phyloP scores from a whole-genome alignment of 1,140 invertebrate genomes.

The Lepidurus couesii region DNA sequence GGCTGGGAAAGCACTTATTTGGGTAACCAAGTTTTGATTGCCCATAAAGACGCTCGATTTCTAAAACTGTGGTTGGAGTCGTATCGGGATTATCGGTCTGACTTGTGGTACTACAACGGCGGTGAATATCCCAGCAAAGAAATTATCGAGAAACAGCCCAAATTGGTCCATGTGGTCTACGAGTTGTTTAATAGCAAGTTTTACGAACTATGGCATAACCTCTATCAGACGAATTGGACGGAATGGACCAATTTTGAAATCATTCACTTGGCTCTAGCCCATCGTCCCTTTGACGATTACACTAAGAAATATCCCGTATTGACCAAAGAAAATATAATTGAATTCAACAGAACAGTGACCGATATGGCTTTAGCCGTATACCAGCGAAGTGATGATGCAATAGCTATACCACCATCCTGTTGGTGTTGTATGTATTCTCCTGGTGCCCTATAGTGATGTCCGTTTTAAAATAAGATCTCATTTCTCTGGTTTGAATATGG shows the following conservation, averaged over 20 bases:
- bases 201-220: neutral
- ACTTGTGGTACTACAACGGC: constrained; percentile 25
- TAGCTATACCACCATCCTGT: too few relatives aligned
- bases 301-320: neutral
- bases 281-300: neutral
- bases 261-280: neutral
- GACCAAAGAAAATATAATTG: neutral
- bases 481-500: too few relatives aligned
- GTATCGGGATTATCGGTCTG: neutral
- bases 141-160: neutral
- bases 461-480: too few relatives aligned
- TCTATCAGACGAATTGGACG: neutral
- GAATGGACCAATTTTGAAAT: neutral
- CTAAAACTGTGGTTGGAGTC: neutral
- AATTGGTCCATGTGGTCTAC: constrained; percentile 11
- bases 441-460: too few relatives aligned
- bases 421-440: too few relatives aligned
- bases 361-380: neutral
- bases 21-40: constrained; percentile 35
- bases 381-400: too few relatives aligned
- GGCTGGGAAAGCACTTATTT: constrained; percentile 43
- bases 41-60: neutral
- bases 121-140: constrained; percentile 13
- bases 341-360: neutral
- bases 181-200: neutral